Evolutionary conservation across 2,888 invertebrate species (phyloP).

Genomic region (Drosophila phalerata): DNA sequence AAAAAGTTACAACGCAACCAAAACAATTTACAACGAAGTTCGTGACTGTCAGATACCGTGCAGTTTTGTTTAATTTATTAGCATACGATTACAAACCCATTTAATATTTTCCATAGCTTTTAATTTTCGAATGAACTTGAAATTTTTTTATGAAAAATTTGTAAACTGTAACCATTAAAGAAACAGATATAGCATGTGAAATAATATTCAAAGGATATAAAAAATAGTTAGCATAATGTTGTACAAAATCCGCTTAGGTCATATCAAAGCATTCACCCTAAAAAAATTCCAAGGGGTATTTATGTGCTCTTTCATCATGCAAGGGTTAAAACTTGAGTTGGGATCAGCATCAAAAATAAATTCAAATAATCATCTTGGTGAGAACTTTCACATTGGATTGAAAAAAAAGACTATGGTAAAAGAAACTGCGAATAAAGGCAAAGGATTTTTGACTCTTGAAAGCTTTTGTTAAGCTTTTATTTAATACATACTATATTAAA

Average conservation of each 20-base stretch:
- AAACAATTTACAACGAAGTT: not conserved
- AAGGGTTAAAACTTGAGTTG: conserved; percentile 1
- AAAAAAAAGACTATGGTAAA: not conserved
- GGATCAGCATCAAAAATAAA: conserved; percentile 5
- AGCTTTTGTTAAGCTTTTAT: not conserved
- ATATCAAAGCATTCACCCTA: conserved; percentile 27
- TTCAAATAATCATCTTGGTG: conserved; percentile 5
- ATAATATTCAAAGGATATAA: not conserved
- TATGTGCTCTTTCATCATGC: conserved; percentile 13
- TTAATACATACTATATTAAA: not conserved
- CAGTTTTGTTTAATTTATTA: not conserved
- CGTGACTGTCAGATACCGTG: not conserved
- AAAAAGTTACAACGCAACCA: conserved; percentile 1
- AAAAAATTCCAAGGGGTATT: conserved; percentile 17
- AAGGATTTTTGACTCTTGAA: not conserved
- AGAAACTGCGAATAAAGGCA: not conserved
- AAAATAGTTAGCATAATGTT: conserved; percentile 13
- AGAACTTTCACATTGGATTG: conserved; percentile 6
- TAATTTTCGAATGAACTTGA: not conserved
- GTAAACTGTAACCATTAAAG: no score
- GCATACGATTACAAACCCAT: not conserved
- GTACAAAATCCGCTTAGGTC: conserved; percentile 44
- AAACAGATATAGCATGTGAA: not conserved
- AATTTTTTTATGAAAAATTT: not conserved
- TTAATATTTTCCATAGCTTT: not conserved